Conservation (phyloP, 2,888 invertebrate genomes). For the Listrodromus nycthemerus region DNA sequence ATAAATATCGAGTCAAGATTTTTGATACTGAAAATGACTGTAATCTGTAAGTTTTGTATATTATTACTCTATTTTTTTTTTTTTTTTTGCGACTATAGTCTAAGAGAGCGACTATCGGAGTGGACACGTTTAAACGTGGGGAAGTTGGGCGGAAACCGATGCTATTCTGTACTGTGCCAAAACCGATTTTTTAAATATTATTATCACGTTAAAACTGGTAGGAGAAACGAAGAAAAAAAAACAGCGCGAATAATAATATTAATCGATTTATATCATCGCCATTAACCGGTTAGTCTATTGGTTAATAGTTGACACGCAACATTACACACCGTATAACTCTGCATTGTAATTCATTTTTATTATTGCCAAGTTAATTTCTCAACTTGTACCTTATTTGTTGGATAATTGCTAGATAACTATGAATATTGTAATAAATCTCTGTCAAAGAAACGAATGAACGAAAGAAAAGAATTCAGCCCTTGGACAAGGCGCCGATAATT, state of each 20-base stretch:
- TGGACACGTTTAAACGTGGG: background rate
- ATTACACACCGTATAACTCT: conserved; percentile 54
- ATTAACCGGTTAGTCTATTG: conserved; percentile 43
- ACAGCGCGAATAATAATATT: conserved; percentile 58
- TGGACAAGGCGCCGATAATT: conserved; percentile 56
- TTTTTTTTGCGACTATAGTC: conserved; percentile 25
- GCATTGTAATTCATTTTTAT: conserved; percentile 57
- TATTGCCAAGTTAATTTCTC: conserved; percentile 41
- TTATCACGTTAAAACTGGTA: conserved; percentile 33
- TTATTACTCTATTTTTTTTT: conserved; percentile 41
- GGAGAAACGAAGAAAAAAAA: conserved; percentile 19
- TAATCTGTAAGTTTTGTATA: conserved; percentile 63
- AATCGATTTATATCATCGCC: conserved; percentile 58
- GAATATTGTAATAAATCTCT: conserved; percentile 48
- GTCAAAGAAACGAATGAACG: background rate
- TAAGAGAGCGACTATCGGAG: background rate
- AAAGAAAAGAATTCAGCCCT: conserved; percentile 28
- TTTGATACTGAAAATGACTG: conserved; percentile 62
- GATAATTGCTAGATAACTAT: conserved; percentile 60
- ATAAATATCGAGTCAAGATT: conserved; percentile 49
- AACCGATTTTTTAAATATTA: conserved; percentile 74
- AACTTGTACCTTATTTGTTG: conserved; percentile 57
- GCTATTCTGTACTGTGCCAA: conserved; percentile 79
- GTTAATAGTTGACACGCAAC: conserved; percentile 35
- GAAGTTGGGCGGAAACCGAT: conserved; percentile 68